Base-by-base conservation (phyloP, 2,888 invertebrate genomes). In the Clistopyga incitator region DNA sequence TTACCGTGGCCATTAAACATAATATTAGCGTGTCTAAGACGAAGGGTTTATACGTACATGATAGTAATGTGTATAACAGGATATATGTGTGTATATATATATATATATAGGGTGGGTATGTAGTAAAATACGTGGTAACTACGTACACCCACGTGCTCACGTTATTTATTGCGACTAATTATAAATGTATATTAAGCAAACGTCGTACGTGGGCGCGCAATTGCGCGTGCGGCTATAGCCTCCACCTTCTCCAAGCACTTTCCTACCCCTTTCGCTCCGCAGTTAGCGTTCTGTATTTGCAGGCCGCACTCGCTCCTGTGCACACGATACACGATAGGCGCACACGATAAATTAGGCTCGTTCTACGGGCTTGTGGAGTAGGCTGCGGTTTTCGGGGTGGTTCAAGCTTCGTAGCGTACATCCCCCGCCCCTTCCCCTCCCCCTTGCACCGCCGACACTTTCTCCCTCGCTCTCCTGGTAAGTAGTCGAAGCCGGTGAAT, bases 401-500 rank as follows among this genome's bases (percentile, higher is more conserved):
- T 59, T 45, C 20, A 50, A 52, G 67, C 70, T 76, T 78, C 74
- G 50, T 56, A 20, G 25, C 29, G 42, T 54, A 61, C 38, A n/a
- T 42, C 11, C 47, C 50, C 1, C 13, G 13, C 23, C n/a, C n/a
- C n/a, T n/a, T n/a, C n/a, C n/a, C n/a, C n/a, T n/a, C n/a, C n/a
- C n/a, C n/a, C n/a, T n/a, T n/a, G n/a, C n/a, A n/a, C n/a, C n/a
- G n/a, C n/a, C n/a, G n/a, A n/a, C n/a, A n/a, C n/a, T 45, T 23
- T 56, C 74, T 38, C 8, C 10, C 64, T 20, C 65, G 54, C 54
- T 56, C 15, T 45, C 15, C 59, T 45, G 11, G 52, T 82, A 86
- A 88, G 88, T 88, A 85, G 88, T 76, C 71, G 82, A 78, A 83
- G 61, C 68, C 86, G 75, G 64, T 77, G 84, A 61, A 67, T 79